A percentile compares a stretch with the other conserved stretches of the same genome.
Conservation (phyloP, 2,113 vertebrate species). For the Budorcas taxicolor region DNA sequence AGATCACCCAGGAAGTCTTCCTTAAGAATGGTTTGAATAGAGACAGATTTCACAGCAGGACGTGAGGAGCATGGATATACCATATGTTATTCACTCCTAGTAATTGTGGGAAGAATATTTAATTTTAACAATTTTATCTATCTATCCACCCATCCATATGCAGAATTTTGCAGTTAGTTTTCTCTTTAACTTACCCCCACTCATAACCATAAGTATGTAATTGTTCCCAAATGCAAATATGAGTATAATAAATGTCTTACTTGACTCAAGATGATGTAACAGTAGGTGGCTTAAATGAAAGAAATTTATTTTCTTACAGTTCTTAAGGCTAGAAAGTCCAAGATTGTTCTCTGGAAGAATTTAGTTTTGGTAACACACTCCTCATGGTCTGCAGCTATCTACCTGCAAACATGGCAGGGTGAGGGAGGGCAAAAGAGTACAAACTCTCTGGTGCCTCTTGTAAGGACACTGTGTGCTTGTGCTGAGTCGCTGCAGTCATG, state of each 20-base stretch:
- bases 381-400: background rate
- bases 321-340: background rate
- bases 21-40: background rate
- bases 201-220: background rate
- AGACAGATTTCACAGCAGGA: background rate
- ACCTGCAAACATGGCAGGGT: background rate
- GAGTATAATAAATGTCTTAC: background rate
- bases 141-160: background rate
- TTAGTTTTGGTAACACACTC: background rate
- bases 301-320: background rate
- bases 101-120: background rate
- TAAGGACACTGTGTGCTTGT: background rate
- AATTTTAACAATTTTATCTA: background rate
- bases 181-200: background rate
- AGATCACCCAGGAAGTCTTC: background rate
- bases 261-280: background rate
- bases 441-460: background rate
- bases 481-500: background rate
- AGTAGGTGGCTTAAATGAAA: background rate
- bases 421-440: background rate
- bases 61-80: accelerated
- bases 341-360: background rate
- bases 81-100: background rate
- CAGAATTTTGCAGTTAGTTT: background rate
- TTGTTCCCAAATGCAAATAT: background rate